Percentiles rank a stretch among this genome's conserved stretches.
phyloP scores from a whole-genome alignment of 2,888 invertebrate genomes.

The Oxycera nigricornis region DNA sequence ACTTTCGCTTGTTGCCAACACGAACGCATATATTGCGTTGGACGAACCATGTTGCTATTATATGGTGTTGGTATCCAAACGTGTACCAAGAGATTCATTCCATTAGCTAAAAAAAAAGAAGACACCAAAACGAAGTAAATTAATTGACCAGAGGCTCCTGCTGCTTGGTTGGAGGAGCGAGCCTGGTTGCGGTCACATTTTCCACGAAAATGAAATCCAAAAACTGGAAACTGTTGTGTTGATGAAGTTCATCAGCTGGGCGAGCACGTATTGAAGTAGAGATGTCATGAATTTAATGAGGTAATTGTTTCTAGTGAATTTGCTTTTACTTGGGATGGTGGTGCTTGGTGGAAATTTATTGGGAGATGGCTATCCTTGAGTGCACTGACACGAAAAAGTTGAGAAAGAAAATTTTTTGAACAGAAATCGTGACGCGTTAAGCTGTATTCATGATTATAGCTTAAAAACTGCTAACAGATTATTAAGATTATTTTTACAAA shows the following conservation, averaged over 20 bases:
- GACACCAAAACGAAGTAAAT: too few species aligned
- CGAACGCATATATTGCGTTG: too few species aligned
- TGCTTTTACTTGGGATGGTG: neutral
- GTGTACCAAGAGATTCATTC: too few species aligned
- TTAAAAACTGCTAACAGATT: too few species aligned
- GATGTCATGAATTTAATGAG: neutral
- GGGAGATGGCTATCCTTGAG: neutral
- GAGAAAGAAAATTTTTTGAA: too few species aligned
- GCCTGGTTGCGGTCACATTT: neutral
- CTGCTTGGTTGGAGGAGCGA: neutral
- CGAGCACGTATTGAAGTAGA: neutral
- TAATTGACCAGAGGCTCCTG: neutral
- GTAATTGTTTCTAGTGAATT: neutral
- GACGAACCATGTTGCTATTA: too few species aligned
- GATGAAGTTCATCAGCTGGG: neutral
- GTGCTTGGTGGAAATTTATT: neutral
- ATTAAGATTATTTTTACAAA: too few species aligned
- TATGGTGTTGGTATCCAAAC: too few species aligned
- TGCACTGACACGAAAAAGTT: too few species aligned
- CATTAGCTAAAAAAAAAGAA: too few species aligned
- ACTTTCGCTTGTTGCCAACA: conserved; percentile 24
- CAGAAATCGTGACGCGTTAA: too few species aligned
- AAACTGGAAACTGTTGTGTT: neutral
- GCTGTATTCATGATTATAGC: too few species aligned
- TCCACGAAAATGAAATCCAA: neutral